phyloP scores from a whole-genome alignment of 2,797 vertebrate genomes.

The Microctenopoma lineatum region DNA sequence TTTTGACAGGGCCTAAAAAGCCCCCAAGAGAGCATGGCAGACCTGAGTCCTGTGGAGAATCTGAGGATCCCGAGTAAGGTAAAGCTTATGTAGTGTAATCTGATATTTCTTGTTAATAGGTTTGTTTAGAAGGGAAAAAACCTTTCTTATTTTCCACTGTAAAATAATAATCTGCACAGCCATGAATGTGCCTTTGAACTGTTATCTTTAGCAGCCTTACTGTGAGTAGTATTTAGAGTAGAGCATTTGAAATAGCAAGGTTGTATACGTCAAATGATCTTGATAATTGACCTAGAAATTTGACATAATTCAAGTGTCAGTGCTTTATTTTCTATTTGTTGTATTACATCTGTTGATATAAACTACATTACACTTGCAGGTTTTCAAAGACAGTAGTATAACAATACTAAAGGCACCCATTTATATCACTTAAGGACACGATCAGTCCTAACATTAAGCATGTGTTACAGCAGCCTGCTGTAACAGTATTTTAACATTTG shows the following conservation, averaged over 20 bases:
- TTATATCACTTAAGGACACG: conserved; percentile 23
- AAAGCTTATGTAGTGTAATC: conserved; percentile 29
- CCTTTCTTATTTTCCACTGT: background rate
- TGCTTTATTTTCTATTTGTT: background rate
- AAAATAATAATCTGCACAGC: background rate
- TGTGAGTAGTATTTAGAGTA: background rate
- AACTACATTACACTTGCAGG: background rate
- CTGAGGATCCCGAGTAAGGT: conserved; percentile 95
- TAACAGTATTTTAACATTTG: conserved; percentile 10
- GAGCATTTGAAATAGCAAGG: background rate
- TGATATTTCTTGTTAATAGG: no score
- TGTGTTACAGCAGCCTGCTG: conserved; percentile 22
- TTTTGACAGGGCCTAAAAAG: conserved; percentile 91
- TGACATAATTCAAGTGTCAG: background rate
- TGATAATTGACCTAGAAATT: background rate
- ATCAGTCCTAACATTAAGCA: background rate
- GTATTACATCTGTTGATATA: background rate
- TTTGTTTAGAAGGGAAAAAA: no score
- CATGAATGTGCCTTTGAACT: background rate
- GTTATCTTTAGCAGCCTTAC: background rate
- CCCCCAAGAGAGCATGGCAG: conserved; percentile 92
- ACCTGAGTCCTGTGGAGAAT: conserved; percentile 93
- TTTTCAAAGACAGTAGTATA: background rate
- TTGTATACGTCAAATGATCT: background rate
- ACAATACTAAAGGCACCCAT: conserved; percentile 15